phyloP scores from a whole-genome alignment of 2,113 vertebrate genomes.

The Eonycteris spelaea region DNA sequence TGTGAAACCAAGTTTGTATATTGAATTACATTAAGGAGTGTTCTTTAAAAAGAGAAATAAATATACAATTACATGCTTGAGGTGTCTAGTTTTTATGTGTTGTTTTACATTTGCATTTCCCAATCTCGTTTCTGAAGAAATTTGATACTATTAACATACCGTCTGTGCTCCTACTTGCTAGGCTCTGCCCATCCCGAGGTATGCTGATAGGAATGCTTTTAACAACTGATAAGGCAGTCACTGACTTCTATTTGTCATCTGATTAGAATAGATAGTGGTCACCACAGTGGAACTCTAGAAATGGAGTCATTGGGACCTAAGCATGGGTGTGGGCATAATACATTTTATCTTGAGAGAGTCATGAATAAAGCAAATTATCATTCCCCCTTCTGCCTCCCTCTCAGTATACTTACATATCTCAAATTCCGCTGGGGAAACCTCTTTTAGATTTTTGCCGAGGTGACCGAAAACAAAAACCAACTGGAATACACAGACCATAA shows the following conservation, averaged over 20 bases:
- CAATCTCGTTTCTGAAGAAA: conserved; percentile 37
- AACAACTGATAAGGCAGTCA: background rate
- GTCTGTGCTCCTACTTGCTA: background rate
- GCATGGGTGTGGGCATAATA: background rate
- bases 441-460: conserved; percentile 18
- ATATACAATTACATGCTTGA: conserved; percentile 85
- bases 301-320: conserved; percentile 11
- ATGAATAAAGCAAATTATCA: background rate
- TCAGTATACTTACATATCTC: background rate
- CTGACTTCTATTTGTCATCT: background rate
- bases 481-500: conserved; percentile 54
- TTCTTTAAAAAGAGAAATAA: conserved; percentile 92
- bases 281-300: background rate
- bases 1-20: conserved; percentile 92
- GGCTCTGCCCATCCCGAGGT: background rate
- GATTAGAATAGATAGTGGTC: background rate
- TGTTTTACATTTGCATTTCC: conserved; percentile 75
- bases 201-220: background rate
- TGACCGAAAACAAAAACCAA: background rate
- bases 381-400: background rate
- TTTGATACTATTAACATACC: background rate
- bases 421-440: conserved; percentile 51
- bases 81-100: conserved; percentile 84
- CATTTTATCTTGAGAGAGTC: conserved; percentile 27
- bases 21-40: conserved; percentile 89